Evolutionary conservation across 2,797 vertebrate species (phyloP).

Genomic region (Leptoclinus maculatus): DNA sequence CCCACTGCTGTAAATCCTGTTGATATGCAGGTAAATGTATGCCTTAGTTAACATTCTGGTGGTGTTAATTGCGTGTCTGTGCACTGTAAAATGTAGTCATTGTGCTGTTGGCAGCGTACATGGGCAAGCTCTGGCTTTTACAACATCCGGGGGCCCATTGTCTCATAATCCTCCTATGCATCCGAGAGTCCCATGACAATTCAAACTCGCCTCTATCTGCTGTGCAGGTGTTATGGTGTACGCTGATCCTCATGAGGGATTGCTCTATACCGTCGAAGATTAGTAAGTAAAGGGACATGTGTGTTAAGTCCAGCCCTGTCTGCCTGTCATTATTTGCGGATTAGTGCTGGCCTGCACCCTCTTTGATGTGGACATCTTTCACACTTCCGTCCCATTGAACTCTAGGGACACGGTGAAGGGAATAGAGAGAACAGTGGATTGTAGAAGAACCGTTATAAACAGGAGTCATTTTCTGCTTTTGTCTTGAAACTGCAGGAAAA

Average conservation of each 20-base stretch:
- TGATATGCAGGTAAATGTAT: not conserved
- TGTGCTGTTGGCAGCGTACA: not conserved
- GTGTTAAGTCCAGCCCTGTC: constrained; percentile 56
- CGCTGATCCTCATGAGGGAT: constrained; percentile 33
- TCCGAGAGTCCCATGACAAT: constrained; percentile 4
- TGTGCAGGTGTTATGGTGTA: constrained; percentile 32
- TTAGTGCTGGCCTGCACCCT: constrained; percentile 76
- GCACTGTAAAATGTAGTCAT: not conserved
- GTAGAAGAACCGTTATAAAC: constrained; percentile 39
- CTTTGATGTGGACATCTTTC: constrained; percentile 76
- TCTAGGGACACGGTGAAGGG: constrained; percentile 52
- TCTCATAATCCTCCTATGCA: not conserved
- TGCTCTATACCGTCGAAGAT: constrained; percentile 40
- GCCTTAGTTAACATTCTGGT: no score
- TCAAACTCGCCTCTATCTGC: constrained; percentile 19
- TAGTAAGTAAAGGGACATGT: constrained; percentile 48
- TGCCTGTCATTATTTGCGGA: constrained; percentile 80
- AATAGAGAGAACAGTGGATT: constrained; percentile 39
- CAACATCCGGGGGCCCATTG: not conserved
- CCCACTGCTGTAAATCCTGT: not conserved
- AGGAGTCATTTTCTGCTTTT: constrained; percentile 60
- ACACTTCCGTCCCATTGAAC: constrained; percentile 68
- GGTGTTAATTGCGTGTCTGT: no score
- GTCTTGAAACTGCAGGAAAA: constrained; percentile 52
- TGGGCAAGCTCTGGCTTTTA: not conserved